Evolutionary conservation across 2,888 invertebrate genomes (phyloP), one percentile per base, ranked within the genome.

Genomic region (Rhagium mordax): DNA sequence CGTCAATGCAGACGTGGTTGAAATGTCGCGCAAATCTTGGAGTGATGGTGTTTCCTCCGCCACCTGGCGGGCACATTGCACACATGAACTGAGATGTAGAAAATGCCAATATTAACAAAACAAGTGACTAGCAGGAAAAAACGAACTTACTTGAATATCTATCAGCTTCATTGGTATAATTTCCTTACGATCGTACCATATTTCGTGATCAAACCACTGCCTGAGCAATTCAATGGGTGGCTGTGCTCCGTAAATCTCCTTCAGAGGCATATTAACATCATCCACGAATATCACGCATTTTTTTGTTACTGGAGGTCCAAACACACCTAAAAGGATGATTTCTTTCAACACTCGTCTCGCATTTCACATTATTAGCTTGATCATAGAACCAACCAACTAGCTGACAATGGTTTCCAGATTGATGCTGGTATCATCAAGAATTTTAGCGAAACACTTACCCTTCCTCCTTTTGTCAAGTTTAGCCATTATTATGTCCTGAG

Each of bases 231-330:
- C 98, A 70, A 98, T 96, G 0, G 98, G 96, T 0, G 98, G 98
- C 86, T 98, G 98, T 0, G 98, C 97, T 0, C 98, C 98, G 84
- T 96, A 98, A 1, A 92, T 91, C 88, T 97, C 96, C 68, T 95
- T 93, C 81, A 95, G 89, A 0, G 98, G 98, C 96, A 98, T 96
- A 82, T 96, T 97, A n/a, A 98, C 92, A 86, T 98, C 98, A 84
- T 98, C 98, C 41, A 98, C 96, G 86, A 98, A 98, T 59, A 98
- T 92, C 13, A 98, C 94, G 87, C 94, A 93, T 82, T 93, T 92
- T 85, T 96, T 98, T 3, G 96, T 96, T 61, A 97, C 91, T 0
- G 97, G 97, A 0, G 98, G 98, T 0, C 98, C 98, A 85, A 91
- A 98, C 13, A 97, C 95, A 1, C 98, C 94, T 91, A 72, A 66